Evolutionary conservation across 2,888 invertebrate genomes (phyloP).

Genomic region (Prenolepis imparis): DNA sequence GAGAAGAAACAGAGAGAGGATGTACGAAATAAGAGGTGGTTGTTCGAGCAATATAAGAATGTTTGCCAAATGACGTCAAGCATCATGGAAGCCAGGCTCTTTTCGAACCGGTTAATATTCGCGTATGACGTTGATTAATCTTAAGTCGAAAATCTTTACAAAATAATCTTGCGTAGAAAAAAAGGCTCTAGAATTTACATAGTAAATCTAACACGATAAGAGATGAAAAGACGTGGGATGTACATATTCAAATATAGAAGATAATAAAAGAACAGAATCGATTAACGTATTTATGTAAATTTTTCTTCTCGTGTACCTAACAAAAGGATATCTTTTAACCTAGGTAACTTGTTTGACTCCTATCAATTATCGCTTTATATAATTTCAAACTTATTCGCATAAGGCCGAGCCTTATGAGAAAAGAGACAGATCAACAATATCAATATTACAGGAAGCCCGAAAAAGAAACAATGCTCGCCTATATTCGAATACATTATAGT

Average conservation of each 20-base stretch:
- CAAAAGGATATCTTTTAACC: background rate
- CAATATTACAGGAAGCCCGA: background rate
- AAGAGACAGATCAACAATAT: conserved; percentile 9
- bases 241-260: background rate
- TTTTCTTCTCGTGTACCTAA: background rate
- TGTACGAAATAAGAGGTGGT: conserved; percentile 62
- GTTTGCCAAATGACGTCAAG: conserved; percentile 79
- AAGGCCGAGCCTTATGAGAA: background rate
- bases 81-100: conserved; percentile 30
- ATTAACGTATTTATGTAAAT: conserved; percentile 2
- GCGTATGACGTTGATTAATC: background rate
- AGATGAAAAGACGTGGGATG: background rate
- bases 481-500: conserved; percentile 7
- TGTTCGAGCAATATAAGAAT: conserved; percentile 71
- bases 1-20: conserved; percentile 42
- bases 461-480: conserved; percentile 7
- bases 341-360: background rate
- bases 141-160: background rate
- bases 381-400: conserved; percentile 22
- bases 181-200: background rate
- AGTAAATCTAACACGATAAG: background rate
- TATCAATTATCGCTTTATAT: conserved; percentile 1
- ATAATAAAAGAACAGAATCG: background rate
- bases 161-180: background rate
- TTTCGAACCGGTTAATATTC: conserved; percentile 39